Base-by-base conservation (phyloP, 2,113 vertebrate species). In the Marcusenius ussheri region DNA sequence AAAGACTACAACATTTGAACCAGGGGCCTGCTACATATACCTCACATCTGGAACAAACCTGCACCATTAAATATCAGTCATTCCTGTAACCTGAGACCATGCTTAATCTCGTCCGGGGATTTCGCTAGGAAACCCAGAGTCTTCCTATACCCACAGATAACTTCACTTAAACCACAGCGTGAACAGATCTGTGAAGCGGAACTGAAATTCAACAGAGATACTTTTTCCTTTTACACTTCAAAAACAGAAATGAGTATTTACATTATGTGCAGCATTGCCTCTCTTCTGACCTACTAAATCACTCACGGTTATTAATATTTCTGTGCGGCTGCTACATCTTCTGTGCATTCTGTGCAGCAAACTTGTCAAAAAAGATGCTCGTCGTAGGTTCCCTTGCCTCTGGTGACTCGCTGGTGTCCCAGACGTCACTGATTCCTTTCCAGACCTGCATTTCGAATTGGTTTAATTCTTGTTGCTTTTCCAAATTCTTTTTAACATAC, bases 241-340 rank as follows among this genome's bases (percentile, higher is more conserved):
- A 24, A 84, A 85, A 49, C 83, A 85, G 83, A 49, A 47, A 85
- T 85, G 46, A 85, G 21, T 49, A 47, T 85, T 49, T 85, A n/a
- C 46, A 49, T 85, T n/a, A 47, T 45, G 19, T 42, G 74, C 15
- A 7, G 31, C 31, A 21, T 42, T 80, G 35, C 74, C 35, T 80
- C 74, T 42, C 15, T 5, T 80, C 35, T 39, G 74, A 80, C 74
- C 74, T 42, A 80, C 35, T 80, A 80, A 80, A 80, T 17, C 31
- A 15, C 74, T 80, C 74, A 53, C 2, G 27, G 62, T 80, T 80
- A 80, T 80, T 80, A 80, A 80, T 39, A 42, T 80, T 80, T 80
- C 35, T 39, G 35, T 42, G 15, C 17, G 13, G 35, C 35, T 19
- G 15, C 74, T 80, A 10, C 35, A 80, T 80, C 35, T 42, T 77